Conservation (phyloP, 2,113 vertebrate species). For the Dicaeum eximium region DNA sequence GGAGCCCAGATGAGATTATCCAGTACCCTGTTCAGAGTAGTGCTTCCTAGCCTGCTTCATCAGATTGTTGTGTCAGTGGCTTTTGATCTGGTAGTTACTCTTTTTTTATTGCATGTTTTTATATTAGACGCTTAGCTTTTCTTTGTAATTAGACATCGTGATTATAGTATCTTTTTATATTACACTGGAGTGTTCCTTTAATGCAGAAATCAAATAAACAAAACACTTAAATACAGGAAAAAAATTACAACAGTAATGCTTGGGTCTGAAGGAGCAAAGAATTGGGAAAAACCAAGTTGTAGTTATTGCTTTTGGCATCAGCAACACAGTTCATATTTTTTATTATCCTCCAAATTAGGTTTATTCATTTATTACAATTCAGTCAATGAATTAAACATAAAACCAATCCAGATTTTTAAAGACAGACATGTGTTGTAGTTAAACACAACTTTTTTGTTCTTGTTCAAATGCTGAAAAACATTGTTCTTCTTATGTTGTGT, state of each 20-base stretch:
- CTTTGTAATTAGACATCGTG: conserved; percentile 21
- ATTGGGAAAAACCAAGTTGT: neutral
- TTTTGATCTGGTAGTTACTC: neutral
- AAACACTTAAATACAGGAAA: neutral
- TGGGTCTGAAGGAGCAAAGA: neutral
- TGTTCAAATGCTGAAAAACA: neutral
- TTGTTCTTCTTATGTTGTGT: neutral
- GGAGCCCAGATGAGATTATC: neutral
- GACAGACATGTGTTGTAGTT: neutral
- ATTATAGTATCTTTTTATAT: conserved; percentile 37
- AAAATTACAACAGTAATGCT: neutral
- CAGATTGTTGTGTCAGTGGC: neutral
- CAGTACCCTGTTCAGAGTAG: neutral
- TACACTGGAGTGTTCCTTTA: conserved; percentile 28
- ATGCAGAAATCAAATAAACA: conserved; percentile 7
- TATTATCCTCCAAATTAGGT: neutral
- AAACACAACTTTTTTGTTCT: neutral
- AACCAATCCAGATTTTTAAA: conserved; percentile 24
- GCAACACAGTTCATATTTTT: neutral
- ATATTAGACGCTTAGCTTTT: conserved; percentile 18
- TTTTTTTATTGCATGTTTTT: conserved; percentile 22
- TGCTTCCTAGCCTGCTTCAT: neutral
- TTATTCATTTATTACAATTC: conserved; percentile 31
- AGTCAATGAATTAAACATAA: neutral
- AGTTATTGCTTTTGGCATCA: conserved; percentile 18